Evolutionary conservation across 2,888 invertebrate genomes (phyloP).

Genomic region (Sepioteuthis lessoniana): DNA sequence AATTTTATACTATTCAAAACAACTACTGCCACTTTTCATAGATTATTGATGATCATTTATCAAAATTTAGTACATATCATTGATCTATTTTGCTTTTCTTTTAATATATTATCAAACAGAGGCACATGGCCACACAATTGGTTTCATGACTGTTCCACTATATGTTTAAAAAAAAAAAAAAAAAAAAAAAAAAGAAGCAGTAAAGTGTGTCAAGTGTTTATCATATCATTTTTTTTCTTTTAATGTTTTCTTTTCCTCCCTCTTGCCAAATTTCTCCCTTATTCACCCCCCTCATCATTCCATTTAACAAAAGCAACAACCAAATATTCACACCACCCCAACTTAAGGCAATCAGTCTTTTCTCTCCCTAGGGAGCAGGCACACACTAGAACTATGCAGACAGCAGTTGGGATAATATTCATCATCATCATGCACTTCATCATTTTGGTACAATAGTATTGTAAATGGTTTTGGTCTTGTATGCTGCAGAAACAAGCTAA

Average conservation of each 20-base stretch:
- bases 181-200: neutral
- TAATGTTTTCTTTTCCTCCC: neutral
- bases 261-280: neutral
- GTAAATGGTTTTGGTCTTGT: neutral
- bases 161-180: neutral
- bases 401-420: neutral
- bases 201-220: neutral
- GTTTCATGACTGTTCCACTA: neutral
- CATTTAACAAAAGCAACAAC: neutral
- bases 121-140: neutral
- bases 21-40: neutral
- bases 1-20: neutral
- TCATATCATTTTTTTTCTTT: neutral
- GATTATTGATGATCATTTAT: neutral
- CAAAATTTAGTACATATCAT: neutral
- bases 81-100: neutral
- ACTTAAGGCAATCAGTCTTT: neutral
- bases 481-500: neutral
- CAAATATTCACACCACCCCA: neutral
- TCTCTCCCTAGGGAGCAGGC: neutral
- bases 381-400: slow-evolving; percentile 8
- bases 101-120: neutral
- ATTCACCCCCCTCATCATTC: no score
- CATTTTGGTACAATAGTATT: neutral
- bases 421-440: neutral